Evolutionary conservation across 1,140 invertebrate species (phyloP).

Genomic region (Sitobion miscanthi): DNA sequence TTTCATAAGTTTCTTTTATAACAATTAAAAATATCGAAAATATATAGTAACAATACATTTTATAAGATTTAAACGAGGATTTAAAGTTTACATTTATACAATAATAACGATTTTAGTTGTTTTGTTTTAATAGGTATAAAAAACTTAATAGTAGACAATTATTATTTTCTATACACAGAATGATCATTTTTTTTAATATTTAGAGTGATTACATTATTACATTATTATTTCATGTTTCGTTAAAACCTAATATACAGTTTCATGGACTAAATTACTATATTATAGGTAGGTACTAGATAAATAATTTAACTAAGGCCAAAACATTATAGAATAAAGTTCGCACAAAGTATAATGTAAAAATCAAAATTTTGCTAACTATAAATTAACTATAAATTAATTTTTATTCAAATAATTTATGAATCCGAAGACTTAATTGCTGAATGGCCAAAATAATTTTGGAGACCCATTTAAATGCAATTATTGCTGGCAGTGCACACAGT

Average conservation of each 20-base stretch:
- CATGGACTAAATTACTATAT: neutral
- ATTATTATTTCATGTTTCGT: neutral
- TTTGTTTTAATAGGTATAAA: too few relatives aligned
- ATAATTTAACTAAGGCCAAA: too few relatives aligned
- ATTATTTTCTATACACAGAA: too few relatives aligned
- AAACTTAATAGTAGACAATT: too few relatives aligned
- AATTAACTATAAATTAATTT: neutral
- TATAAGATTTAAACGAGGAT: too few relatives aligned
- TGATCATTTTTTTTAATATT: neutral
- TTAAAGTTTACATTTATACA: too few relatives aligned
- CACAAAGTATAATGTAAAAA: neutral
- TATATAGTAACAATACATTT: too few relatives aligned
- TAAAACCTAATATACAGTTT: neutral
- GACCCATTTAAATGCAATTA: neutral
- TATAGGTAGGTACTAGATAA: neutral
- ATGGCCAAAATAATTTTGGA: neutral
- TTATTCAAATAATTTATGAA: neutral
- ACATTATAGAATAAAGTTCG: too few relatives aligned
- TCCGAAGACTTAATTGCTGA: neutral
- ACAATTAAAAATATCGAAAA: too few relatives aligned
- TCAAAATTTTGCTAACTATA: neutral
- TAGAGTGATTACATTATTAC: neutral
- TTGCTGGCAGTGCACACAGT: neutral
- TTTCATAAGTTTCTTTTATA: too few relatives aligned
- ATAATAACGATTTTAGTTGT: too few relatives aligned